A percentile compares a stretch with the other conserved stretches of the same genome.
Conservation (phyloP, 2,888 invertebrate species). For the Hypomecis atomaria region DNA sequence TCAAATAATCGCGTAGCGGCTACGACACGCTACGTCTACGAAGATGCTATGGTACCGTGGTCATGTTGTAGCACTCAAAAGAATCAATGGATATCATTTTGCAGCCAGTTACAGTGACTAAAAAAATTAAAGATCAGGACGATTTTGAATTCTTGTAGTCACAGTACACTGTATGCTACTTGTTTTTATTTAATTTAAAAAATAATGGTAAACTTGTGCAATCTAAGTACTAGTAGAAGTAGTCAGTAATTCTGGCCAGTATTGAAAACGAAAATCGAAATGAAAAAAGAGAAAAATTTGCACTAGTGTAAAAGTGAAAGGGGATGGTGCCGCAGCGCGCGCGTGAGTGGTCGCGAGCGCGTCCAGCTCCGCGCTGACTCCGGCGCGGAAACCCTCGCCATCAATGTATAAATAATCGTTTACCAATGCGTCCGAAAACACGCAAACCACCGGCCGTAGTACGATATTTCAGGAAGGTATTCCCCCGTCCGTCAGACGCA, state of each 20-base stretch:
- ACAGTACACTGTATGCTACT: no score
- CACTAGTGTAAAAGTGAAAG: not conserved
- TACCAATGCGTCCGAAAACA: conserved; percentile 84
- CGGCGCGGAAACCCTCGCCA: conserved; percentile 66
- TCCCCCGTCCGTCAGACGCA: conserved; percentile 85
- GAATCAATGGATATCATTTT: not conserved
- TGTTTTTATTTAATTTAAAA: no score
- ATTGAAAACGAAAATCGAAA: not conserved
- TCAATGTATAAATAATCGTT: conserved; percentile 84
- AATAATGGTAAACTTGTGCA: no score
- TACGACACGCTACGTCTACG: conserved; percentile 35
- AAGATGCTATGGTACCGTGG: conserved; percentile 31
- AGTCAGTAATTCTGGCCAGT: not conserved
- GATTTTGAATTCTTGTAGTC: no score
- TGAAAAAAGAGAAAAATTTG: not conserved
- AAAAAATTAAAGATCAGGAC: not conserved
- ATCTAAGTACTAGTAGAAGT: no score
- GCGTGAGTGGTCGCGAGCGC: conserved; percentile 33
- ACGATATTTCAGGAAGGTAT: conserved; percentile 85
- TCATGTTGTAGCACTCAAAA: not conserved
- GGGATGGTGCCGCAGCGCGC: conserved; percentile 15
- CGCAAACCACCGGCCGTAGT: conserved; percentile 82
- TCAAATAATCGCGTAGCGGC: conserved; percentile 29
- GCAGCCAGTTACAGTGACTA: not conserved
- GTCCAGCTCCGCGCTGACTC: conserved; percentile 50